phyloP scores from a whole-genome alignment of 2,113 vertebrate species.

The Mionectes macconnelli region DNA sequence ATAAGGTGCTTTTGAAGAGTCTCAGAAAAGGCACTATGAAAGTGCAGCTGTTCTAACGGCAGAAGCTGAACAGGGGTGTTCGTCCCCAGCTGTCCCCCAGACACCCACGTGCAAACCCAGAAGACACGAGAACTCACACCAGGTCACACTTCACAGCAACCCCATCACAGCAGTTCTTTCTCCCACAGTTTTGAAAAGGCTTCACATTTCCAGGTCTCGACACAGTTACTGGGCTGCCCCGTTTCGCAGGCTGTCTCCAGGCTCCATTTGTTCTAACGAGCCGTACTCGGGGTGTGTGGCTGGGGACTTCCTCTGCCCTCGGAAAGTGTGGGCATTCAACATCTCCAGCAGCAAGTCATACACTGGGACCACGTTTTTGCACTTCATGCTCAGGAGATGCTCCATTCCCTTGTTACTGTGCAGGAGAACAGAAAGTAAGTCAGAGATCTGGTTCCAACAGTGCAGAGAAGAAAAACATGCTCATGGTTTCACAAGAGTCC shows the following conservation, averaged over 20 bases:
- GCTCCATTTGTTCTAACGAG: slow-evolving; percentile 30
- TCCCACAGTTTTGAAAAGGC: neutral
- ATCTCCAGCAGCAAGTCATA: slow-evolving; percentile 96
- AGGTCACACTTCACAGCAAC: neutral
- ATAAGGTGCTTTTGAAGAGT: slow-evolving; percentile 53
- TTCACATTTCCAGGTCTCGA: neutral
- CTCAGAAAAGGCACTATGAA: slow-evolving; percentile 51
- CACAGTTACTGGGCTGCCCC: slow-evolving; percentile 26
- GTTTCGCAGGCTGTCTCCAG: neutral
- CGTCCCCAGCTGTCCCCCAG: neutral
- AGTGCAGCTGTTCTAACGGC: slow-evolving; percentile 13
- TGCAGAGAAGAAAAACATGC: neutral
- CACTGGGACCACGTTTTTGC: slow-evolving; percentile 90
- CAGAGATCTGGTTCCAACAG: neutral
- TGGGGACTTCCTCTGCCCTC: slow-evolving; percentile 68
- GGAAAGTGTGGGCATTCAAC: slow-evolving; percentile 88
- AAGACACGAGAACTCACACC: neutral
- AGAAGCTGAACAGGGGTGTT: neutral
- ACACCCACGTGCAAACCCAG: neutral
- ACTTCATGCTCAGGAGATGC: slow-evolving; percentile 95
- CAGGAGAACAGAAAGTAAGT: neutral
- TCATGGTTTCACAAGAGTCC: neutral
- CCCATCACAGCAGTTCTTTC: neutral
- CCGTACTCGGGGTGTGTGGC: slow-evolving; percentile 43
- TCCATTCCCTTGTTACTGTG: slow-evolving; percentile 97